Evolutionary conservation across 2,797 vertebrate species (phyloP).

Genomic region (Malurus leucopterus): DNA sequence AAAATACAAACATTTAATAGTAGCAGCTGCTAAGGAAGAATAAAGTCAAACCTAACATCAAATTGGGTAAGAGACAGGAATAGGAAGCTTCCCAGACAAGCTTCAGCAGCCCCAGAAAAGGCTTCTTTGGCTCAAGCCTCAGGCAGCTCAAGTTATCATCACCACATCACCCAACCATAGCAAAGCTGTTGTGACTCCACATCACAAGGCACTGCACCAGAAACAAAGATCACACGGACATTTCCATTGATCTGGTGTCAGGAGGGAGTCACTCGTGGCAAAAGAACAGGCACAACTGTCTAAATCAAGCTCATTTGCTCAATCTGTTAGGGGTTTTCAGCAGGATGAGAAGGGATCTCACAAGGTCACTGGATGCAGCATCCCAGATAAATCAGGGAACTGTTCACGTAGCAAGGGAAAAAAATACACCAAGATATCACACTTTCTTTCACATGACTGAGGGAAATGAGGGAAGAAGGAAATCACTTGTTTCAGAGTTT

Average conservation of each 20-base stretch:
- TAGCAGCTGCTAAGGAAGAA: slow-evolving; percentile 42
- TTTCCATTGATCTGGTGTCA: slow-evolving; percentile 17
- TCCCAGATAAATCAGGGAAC: neutral
- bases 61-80: neutral
- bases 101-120: slow-evolving; percentile 9
- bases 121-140: neutral
- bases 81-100: neutral
- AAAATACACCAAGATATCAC: neutral
- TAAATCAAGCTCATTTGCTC: neutral
- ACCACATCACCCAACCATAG: slow-evolving; percentile 1
- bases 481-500: neutral
- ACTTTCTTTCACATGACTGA: neutral
- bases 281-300: neutral
- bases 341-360: neutral
- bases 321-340: neutral
- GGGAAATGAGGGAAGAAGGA: neutral
- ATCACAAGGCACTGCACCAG: slow-evolving; percentile 11
- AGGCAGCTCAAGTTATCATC: slow-evolving; percentile 14
- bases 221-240: neutral
- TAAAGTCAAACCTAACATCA: slow-evolving; percentile 21
- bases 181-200: slow-evolving; percentile 23
- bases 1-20: slow-evolving; percentile 66
- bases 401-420: neutral
- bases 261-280: neutral
- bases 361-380: neutral